Conservation (phyloP, 2,113 vertebrate genomes). For the Thinocorus orbignyianus region DNA sequence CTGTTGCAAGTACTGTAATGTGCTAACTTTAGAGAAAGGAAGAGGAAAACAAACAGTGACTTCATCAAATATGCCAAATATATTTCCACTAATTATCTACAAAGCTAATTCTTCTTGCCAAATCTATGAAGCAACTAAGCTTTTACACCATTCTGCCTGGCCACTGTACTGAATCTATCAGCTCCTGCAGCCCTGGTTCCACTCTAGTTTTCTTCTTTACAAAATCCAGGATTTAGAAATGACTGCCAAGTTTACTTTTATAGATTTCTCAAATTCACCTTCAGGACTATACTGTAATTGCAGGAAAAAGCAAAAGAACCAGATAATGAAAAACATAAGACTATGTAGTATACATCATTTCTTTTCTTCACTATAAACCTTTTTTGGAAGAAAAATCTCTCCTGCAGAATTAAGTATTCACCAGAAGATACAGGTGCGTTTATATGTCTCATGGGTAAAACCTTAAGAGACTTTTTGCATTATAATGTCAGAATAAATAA, state of each 20-base stretch:
- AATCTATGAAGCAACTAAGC: neutral
- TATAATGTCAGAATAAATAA: neutral
- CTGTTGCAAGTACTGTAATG: neutral
- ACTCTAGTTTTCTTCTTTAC: neutral
- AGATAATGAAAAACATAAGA: neutral
- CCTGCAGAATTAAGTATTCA: neutral
- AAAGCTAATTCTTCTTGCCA: constrained; percentile 11
- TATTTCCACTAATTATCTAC: neutral
- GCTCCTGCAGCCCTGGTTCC: neutral
- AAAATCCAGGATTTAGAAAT: neutral
- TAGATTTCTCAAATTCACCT: neutral
- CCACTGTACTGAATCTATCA: neutral
- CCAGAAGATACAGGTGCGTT: neutral
- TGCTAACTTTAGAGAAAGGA: neutral
- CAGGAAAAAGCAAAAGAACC: neutral
- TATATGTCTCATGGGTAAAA: neutral
- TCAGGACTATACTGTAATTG: neutral
- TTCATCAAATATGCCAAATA: neutral
- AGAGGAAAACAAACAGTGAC: neutral
- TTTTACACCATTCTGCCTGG: neutral
- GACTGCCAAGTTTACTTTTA: neutral
- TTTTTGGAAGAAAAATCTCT: neutral
- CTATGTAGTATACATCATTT: neutral
- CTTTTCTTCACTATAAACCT: neutral
- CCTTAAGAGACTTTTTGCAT: neutral